Percentiles rank a stretch among this genome's conserved stretches.
Conservation (phyloP, 2,113 vertebrate species). For the Nesospiza acunhae region DNA sequence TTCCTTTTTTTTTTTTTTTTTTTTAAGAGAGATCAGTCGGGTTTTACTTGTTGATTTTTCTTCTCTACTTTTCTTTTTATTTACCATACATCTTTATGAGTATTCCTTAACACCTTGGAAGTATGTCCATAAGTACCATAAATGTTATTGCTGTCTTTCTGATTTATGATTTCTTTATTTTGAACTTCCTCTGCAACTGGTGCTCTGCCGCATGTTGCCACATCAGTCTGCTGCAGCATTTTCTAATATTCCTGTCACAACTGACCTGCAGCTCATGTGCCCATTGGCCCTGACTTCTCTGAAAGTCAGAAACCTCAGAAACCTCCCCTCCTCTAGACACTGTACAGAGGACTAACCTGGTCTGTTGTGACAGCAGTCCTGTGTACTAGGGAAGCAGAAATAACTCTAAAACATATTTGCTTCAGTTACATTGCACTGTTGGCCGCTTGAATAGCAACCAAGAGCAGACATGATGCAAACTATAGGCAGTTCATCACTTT, state of each 20-base stretch:
- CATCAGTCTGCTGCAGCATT: not conserved
- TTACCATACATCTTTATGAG: rapidly evolving
- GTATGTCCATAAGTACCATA: not conserved
- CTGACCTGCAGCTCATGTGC: not conserved
- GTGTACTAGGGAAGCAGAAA: not conserved
- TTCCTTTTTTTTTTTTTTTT: not conserved
- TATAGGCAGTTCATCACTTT: not conserved
- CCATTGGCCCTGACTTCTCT: not conserved
- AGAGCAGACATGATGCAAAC: not conserved
- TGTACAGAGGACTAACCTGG: not conserved
- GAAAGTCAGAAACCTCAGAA: not conserved
- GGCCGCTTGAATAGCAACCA: rapidly evolving
- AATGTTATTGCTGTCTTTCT: not conserved
- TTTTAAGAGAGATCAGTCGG: not conserved
- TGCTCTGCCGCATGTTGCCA: not conserved
- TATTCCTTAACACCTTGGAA: not conserved
- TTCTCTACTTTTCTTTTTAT: not conserved
- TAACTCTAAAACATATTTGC: not conserved
- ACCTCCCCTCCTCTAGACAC: not conserved
- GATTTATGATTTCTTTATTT: not conserved
- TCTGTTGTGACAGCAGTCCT: not conserved
- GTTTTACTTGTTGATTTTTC: not conserved
- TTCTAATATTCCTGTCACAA: not conserved
- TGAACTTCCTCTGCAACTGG: not conserved
- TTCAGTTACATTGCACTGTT: not conserved